Conservation (phyloP, 1,140 invertebrate genomes). For the Triops longicaudatus region DNA sequence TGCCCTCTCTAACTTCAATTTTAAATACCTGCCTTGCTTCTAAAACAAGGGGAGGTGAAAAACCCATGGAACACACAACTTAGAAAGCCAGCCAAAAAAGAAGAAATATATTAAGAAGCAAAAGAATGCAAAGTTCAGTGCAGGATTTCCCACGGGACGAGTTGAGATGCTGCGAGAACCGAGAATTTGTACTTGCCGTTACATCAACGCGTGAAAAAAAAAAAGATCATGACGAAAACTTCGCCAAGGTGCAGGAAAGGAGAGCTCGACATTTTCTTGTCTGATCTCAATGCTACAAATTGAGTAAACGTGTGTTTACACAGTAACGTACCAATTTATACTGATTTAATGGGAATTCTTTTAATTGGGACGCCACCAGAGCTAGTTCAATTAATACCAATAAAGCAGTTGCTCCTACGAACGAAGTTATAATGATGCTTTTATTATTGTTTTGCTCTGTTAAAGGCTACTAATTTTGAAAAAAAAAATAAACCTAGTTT, state of each 20-base stretch:
- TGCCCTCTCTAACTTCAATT: slow-evolving; percentile 3
- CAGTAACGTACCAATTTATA: too few species aligned
- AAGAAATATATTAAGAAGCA: background rate
- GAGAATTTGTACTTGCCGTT: background rate
- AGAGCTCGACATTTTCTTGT: too few species aligned
- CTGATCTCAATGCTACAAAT: too few species aligned
- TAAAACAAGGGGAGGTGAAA: background rate
- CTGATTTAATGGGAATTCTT: too few species aligned
- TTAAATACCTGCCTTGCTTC: slow-evolving; percentile 7
- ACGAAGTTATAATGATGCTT: too few species aligned
- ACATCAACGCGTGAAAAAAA: background rate
- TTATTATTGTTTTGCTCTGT: too few species aligned
- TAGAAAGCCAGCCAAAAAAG: background rate
- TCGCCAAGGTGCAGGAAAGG: background rate
- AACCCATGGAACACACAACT: background rate
- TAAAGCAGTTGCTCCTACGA: too few species aligned
- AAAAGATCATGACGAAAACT: background rate
- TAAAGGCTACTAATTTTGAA: too few species aligned
- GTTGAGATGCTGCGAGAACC: background rate
- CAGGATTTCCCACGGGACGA: background rate
- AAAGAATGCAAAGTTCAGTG: background rate
- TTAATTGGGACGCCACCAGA: too few species aligned
- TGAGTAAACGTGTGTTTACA: too few species aligned
- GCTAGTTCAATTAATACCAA: too few species aligned
- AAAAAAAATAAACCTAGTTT: too few species aligned